phyloP scores from a whole-genome alignment of 1,140 invertebrate genomes.

The Brachionus sp. region DNA sequence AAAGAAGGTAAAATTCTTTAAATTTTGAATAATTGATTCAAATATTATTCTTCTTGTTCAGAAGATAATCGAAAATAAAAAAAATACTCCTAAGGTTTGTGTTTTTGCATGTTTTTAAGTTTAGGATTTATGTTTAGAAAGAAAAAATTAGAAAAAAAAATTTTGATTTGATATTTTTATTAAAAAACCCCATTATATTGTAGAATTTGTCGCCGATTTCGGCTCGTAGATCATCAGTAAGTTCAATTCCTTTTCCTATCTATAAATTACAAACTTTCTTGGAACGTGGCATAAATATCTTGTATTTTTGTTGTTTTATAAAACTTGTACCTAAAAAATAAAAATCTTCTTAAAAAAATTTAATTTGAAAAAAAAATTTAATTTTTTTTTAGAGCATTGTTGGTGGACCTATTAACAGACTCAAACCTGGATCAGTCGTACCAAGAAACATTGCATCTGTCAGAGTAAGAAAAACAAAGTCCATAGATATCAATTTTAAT shows the following conservation, averaged over 20 bases:
- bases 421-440: neutral
- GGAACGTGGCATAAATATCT: neutral
- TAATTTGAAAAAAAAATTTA: neutral
- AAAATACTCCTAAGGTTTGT: neutral
- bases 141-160: neutral
- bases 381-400: neutral
- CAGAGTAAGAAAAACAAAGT: neutral
- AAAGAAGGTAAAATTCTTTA: neutral
- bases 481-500: neutral
- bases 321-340: neutral
- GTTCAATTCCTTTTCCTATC: neutral
- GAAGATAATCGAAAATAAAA: neutral
- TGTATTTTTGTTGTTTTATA: neutral
- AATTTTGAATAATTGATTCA: neutral
- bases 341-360: neutral
- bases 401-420: neutral
- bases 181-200: neutral
- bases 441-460: slow-evolving; percentile 1
- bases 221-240: slow-evolving; percentile 32
- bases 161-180: neutral
- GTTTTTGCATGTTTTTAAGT: neutral
- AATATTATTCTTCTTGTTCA: neutral
- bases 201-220: neutral
- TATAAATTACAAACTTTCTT: neutral
- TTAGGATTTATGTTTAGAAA: neutral